Evolutionary conservation across 2,888 invertebrate genomes (phyloP), one percentile per base, ranked within the genome.

Genomic region (Amiota minor): DNA sequence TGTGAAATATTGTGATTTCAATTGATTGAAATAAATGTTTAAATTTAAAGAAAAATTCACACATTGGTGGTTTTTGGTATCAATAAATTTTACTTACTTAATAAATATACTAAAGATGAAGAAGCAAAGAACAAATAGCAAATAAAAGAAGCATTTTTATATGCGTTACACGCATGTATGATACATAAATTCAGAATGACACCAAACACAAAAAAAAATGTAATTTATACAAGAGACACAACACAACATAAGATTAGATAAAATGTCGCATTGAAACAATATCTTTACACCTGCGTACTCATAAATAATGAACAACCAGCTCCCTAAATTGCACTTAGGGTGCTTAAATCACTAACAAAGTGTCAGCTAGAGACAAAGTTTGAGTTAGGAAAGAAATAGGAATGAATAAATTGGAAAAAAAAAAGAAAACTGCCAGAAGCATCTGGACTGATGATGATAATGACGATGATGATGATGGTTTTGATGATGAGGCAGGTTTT

Each of bases 311-410:
- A 16, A 49, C 35, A 35, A 35, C 35, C 2, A 35, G 35, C 62
- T 49, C 49, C 46, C 50, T 55, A 46, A 65, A 72, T 55, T 65
- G 72, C 67, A 72, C 72, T 65, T 67, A 12, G 49, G 71, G 35
- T 69, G n/a, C 69, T 23, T 53, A 35, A 53, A 35, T 9, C 70
- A 70, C 46, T 59, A 45, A 59, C 59, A 70, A 70, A 70, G 56
- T 20, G 14, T 53, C 16, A 53, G 14, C 14, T 53, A 16, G 20
- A 18, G 16, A 20, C 59, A 59, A 59, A 20, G 53, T 53, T 35
- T 53, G 53, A 53, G n/a, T 53, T 53, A 16, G 53, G 53, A 35
- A 35, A 35, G 35, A 35, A 23, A 23, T 23, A 23, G 23, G 23
- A 23, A 3, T 23, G 3, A 23, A 23, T 23, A 23, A 23, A 23